These are phyloP conservation scores for Coilia nasus DNA, from an alignment of 2,797 vertebrate species.

Conservation along the genomic window DNA sequence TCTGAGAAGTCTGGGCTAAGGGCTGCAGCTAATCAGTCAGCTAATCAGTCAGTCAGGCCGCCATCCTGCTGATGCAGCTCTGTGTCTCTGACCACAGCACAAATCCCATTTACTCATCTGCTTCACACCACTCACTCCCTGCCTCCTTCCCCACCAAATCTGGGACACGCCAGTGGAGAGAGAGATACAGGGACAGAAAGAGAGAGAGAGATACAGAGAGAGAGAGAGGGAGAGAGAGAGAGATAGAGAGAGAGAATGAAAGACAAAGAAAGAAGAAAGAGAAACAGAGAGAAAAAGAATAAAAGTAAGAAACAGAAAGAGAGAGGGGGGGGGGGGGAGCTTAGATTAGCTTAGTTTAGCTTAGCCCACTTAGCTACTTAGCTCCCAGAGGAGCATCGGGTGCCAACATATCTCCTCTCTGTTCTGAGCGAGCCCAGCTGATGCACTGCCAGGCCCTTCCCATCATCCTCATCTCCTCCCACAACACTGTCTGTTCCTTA, in stretches of 20 bases:
- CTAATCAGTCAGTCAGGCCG: neutral
- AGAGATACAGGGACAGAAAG: neutral
- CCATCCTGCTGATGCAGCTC: neutral
- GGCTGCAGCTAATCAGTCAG: too few species aligned
- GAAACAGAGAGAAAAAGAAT: too few species aligned
- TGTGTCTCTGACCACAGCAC: neutral
- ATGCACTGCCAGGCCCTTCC: too few species aligned
- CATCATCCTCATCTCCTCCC: too few species aligned
- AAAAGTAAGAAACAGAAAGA: neutral
- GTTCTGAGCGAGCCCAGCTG: too few species aligned
- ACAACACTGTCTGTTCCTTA: too few species aligned
- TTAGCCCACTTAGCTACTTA: too few species aligned
- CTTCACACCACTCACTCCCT: neutral
- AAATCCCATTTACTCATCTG: neutral
- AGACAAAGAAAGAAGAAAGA: neutral
- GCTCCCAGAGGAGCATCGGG: too few species aligned
- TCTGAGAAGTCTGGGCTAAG: too few species aligned
- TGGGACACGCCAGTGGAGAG: too few species aligned
- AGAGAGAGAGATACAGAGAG: neutral
- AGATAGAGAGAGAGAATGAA: neutral
- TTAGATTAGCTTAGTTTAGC: too few species aligned
- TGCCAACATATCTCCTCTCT: too few species aligned
- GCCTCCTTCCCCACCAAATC: conserved; percentile 4
- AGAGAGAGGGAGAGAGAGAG: neutral
- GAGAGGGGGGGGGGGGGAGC: neutral